Evolutionary conservation across 2,797 vertebrate genomes (phyloP).

Genomic region (Siniperca obscura): DNA sequence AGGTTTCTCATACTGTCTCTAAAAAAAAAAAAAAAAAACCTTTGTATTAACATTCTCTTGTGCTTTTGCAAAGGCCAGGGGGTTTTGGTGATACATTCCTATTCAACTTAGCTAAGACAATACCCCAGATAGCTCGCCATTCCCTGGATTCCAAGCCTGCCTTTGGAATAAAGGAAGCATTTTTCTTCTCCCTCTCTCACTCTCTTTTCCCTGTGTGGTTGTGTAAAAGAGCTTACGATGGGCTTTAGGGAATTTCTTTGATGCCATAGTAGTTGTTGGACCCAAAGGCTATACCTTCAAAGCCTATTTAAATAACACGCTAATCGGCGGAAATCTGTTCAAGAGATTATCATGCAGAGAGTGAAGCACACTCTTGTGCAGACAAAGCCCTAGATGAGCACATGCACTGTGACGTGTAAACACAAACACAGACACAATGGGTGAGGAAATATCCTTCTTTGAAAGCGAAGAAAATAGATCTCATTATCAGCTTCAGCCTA

Average conservation of each 20-base stretch:
- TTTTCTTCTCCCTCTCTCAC: slow-evolving; percentile 60
- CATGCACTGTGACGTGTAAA: slow-evolving; percentile 65
- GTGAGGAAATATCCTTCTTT: slow-evolving; percentile 56
- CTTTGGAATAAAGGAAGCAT: slow-evolving; percentile 74
- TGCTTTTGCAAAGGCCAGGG: slow-evolving; percentile 66
- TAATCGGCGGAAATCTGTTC: slow-evolving; percentile 85
- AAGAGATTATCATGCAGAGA: slow-evolving; percentile 75
- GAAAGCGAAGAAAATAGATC: slow-evolving; percentile 60
- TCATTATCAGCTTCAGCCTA: slow-evolving; percentile 60
- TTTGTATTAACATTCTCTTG: slow-evolving; percentile 70
- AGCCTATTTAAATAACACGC: slow-evolving; percentile 82
- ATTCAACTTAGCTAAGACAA: slow-evolving; percentile 79
- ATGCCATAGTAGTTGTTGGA: slow-evolving; percentile 69
- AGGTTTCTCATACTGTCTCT: slow-evolving; percentile 49
- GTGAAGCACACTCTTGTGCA: slow-evolving; percentile 40
- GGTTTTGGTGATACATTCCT: slow-evolving; percentile 69
- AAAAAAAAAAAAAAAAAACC: slow-evolving; percentile 12
- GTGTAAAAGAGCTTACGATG: slow-evolving; percentile 80
- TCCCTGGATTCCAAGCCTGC: slow-evolving; percentile 70
- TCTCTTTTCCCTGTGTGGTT: slow-evolving; percentile 54
- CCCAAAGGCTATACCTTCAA: slow-evolving; percentile 80
- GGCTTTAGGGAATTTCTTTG: slow-evolving; percentile 79
- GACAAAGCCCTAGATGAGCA: slow-evolving; percentile 57
- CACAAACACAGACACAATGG: slow-evolving; percentile 72
- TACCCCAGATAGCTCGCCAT: slow-evolving; percentile 73